Conservation (phyloP, 2,113 vertebrate species). For the Accipiter cooperii region DNA sequence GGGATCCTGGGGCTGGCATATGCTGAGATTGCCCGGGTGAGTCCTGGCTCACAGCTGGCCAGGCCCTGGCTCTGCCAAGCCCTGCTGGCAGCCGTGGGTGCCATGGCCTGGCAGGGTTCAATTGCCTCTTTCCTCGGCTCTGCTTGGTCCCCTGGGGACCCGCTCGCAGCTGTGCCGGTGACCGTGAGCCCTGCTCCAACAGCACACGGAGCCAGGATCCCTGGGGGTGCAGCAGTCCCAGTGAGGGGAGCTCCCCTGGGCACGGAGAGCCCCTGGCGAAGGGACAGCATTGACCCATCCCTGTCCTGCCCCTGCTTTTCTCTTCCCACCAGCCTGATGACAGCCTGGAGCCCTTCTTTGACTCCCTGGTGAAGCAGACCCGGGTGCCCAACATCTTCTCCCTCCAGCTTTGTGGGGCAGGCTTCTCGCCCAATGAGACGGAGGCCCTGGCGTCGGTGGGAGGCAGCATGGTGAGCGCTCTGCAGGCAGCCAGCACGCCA, state of each 20-base stretch:
- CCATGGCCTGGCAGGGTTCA: not conserved
- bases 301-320: not conserved
- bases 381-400: conserved; percentile 92
- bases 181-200: not conserved
- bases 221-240: not conserved
- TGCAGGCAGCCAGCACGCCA: fast-evolving
- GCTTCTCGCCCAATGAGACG: conserved; percentile 86
- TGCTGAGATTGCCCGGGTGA: conserved; percentile 92
- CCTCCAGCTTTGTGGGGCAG: conserved; percentile 91
- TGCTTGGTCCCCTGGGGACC: fast-evolving
- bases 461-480: conserved; percentile 90
- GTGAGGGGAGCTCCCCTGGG: not conserved
- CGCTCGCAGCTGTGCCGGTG: not conserved
- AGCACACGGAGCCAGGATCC: not conserved
- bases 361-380: conserved; percentile 94
- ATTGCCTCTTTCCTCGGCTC: not conserved
- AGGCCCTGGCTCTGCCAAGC: not conserved
- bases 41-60: not conserved
- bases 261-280: not conserved
- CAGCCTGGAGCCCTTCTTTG: conserved; percentile 93
- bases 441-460: conserved; percentile 86
- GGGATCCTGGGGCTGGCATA: conserved; percentile 97
- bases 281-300: not conserved
- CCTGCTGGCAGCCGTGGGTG: not conserved
- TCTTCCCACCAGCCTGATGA: conserved; percentile 82